Base-by-base conservation (phyloP, 2,888 invertebrate species). In the Dione vanillae region DNA sequence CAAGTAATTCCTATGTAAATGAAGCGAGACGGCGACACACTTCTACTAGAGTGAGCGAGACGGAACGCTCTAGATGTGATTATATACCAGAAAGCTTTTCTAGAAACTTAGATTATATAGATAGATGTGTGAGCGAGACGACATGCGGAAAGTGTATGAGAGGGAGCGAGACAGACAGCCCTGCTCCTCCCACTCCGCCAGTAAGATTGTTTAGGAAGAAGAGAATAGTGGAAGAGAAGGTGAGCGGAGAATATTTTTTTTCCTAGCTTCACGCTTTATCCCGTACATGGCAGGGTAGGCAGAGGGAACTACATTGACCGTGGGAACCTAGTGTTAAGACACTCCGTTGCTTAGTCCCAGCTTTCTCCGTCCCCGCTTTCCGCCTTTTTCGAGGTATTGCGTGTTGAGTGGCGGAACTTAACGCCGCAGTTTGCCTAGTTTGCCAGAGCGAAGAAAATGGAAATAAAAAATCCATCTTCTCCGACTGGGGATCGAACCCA, bases 111-210 rank as follows among this genome's bases (percentile, higher is more conserved):
- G 56, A 56, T 14, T 37, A 16, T 37, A 56, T 37, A 11, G 56
- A 56, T 37, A 56, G 16, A 11, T 5, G 56, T 56, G 37, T 37
- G 56, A 56, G 56, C 11, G 56, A 56, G 56, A 56, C 16, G 16
- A 37, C 11, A 56, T 56, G 56, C 37, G 56, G 37, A 0, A 43
- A 27, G 58, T 16, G 62, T 70, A 68, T 69, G 69, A 77, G 79
- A 54, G 87, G 80, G 79, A 80, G 80, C 72, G 83, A 78, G 54
- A 70, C 66, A 40, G 72, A 81, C 9, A 80, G 82, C 54, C 81
- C 84, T 8, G 72, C 82, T 8, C 81, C 84, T 54, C 85, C 88
- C 7, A 80, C 79, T 19, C 85, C 85, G 14, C 85, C 86, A 10
- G 78, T 78, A 10, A 78, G 86, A 20, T 54, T 78, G 45, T 69